Evolutionary conservation across 2,113 vertebrate genomes (phyloP).

Genomic region (Anoplopoma fimbria): DNA sequence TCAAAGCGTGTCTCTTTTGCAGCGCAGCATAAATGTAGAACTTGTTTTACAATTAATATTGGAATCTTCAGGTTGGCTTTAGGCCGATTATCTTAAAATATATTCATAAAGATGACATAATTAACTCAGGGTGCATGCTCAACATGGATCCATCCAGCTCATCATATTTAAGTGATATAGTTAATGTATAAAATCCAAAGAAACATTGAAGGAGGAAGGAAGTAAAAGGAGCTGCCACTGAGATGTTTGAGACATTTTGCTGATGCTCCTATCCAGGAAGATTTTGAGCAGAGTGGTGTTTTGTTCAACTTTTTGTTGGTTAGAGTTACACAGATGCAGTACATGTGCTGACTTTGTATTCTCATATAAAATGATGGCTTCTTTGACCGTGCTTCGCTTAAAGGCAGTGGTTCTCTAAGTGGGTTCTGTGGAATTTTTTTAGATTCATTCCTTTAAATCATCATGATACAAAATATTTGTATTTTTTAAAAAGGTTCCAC

Average conservation of each 20-base stretch:
- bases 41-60: not conserved
- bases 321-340: no score
- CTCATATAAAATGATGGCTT: no score
- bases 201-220: not conserved
- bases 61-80: not conserved
- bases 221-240: not conserved
- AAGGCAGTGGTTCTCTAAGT: no score
- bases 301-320: not conserved
- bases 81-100: not conserved
- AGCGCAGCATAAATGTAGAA: not conserved
- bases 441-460: no score
- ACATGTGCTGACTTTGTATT: no score
- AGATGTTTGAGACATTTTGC: not conserved
- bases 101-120: not conserved
- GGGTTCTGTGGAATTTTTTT: no score
- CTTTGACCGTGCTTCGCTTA: no score
- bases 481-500: no score
- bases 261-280: not conserved
- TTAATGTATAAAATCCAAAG: not conserved
- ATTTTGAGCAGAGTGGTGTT: not conserved
- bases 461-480: no score
- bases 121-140: not conserved
- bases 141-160: constrained; percentile 1
- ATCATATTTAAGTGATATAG: not conserved
- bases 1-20: constrained; percentile 19